Conservation (phyloP, 2,888 invertebrate genomes). For the Polietes domitor region DNA sequence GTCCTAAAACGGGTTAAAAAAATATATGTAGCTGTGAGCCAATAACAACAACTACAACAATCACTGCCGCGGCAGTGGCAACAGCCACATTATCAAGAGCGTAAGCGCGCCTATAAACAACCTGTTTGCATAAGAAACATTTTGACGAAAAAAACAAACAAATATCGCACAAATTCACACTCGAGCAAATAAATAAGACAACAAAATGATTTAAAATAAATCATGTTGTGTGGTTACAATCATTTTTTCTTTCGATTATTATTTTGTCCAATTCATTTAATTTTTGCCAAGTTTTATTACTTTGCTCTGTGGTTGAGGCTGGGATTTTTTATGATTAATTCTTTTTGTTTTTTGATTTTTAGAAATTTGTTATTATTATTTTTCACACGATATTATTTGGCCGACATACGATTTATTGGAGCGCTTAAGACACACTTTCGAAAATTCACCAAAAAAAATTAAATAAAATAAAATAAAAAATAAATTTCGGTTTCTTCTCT, state of each 20-base stretch:
- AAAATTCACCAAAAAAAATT: neutral
- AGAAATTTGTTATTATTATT: neutral
- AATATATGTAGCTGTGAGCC: neutral
- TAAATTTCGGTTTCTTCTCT: neutral
- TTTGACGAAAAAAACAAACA: neutral
- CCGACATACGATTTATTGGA: conserved; percentile 1
- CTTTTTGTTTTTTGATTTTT: no score
- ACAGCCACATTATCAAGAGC: neutral
- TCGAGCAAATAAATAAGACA: neutral
- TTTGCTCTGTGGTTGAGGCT: no score
- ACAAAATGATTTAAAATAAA: neutral
- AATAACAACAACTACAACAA: neutral
- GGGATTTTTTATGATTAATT: no score
- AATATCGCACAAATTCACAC: neutral
- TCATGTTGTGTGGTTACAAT: no score
- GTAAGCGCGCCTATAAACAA: neutral
- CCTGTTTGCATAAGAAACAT: neutral
- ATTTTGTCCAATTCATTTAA: no score
- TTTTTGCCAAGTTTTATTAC: no score
- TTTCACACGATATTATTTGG: neutral
- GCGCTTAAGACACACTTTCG: conserved; percentile 13
- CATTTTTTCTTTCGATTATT: no score
- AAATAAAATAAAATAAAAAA: neutral
- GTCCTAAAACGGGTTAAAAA: conserved; percentile 35
- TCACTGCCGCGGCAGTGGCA: neutral